Evolutionary conservation across 2,113 vertebrate species (phyloP).

Genomic region (Pachyramphus minor): DNA sequence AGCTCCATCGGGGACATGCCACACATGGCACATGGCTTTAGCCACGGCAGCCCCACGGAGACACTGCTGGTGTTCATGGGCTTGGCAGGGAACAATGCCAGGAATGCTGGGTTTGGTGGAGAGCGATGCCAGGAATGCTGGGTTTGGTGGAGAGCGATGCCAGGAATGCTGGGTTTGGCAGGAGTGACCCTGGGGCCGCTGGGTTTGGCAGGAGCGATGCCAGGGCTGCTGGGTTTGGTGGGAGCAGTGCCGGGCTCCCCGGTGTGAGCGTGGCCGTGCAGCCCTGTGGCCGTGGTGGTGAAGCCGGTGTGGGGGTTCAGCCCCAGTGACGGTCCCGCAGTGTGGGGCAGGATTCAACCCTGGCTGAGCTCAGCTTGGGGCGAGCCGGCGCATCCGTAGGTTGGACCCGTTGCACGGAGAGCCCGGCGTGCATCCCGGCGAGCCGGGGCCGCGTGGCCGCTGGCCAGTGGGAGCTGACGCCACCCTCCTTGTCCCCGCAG

Average conservation of each 20-base stretch:
- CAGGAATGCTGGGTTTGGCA: not conserved
- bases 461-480: not conserved
- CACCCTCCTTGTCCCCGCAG: constrained; percentile 74
- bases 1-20: not conserved
- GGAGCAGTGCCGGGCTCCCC: accelerated
- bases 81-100: not conserved
- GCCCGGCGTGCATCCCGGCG: accelerated
- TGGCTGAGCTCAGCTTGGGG: accelerated
- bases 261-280: accelerated
- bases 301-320: accelerated
- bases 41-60: accelerated
- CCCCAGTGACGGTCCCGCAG: accelerated
- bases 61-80: not conserved
- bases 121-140: not conserved
- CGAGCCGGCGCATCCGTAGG: accelerated
- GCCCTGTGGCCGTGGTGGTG: accelerated
- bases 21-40: accelerated
- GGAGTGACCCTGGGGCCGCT: accelerated
- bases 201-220: not conserved
- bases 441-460: not conserved
- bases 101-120: not conserved
- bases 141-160: not conserved
- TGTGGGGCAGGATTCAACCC: accelerated
- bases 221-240: accelerated
- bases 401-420: not conserved